These are phyloP conservation scores for Ciona savignyi DNA, from an alignment of 23 tunicate species.

Conservation along the genomic window DNA sequence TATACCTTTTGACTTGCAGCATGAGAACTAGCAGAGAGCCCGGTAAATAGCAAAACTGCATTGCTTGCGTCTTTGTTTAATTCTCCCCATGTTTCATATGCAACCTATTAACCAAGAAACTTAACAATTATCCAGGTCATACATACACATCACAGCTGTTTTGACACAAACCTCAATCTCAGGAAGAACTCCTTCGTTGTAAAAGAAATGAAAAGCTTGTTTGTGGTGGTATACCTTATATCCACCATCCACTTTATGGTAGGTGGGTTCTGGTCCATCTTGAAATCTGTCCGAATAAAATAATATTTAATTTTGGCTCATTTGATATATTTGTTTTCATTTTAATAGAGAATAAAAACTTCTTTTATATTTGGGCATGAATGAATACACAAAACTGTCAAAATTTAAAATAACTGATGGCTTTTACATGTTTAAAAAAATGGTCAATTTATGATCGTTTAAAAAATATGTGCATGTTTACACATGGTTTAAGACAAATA, in stretches of 20 bases:
- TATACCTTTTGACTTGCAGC: constrained; percentile 22
- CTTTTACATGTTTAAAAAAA: no score
- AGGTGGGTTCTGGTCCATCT: constrained; percentile 87
- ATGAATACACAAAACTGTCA: no score
- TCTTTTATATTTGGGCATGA: no score
- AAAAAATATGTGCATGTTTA: no score
- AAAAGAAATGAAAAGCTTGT: constrained; percentile 48
- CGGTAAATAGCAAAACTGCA: constrained; percentile 75
- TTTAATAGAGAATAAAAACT: no score
- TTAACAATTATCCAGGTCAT: not conserved
- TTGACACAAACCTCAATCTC: constrained; percentile 31
- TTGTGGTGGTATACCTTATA: constrained; percentile 41
- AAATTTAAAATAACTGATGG: no score
- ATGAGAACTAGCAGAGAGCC: constrained; percentile 89
- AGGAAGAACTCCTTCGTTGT: constrained; percentile 73
- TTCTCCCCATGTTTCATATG: constrained; percentile 94
- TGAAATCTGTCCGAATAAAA: constrained; percentile 52
- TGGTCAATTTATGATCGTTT: no score
- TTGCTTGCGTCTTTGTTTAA: constrained; percentile 53
- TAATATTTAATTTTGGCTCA: no score
- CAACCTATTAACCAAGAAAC: constrained; percentile 22
- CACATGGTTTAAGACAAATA: no score
- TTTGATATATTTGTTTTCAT: no score
- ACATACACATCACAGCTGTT: not conserved
- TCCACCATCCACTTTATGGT: constrained; percentile 42